Evolutionary conservation across 2,888 invertebrate species (phyloP).

Genomic region (Rhagophthalmus giganteus): DNA sequence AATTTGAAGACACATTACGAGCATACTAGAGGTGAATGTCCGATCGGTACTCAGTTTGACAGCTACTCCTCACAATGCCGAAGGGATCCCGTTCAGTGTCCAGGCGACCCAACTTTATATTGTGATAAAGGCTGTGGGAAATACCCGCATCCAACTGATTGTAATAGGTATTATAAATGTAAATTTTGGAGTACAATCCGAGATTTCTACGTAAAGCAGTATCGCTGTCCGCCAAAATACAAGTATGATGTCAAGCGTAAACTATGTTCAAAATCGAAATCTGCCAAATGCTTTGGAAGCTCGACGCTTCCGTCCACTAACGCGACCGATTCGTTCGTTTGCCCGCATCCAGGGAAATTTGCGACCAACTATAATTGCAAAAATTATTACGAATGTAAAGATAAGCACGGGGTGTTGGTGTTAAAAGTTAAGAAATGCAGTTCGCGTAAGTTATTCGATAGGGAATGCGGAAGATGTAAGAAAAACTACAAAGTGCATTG

Average conservation of each 20-base stretch:
- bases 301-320: constrained; percentile 5
- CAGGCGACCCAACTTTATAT: constrained; percentile 37
- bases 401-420: constrained; percentile 46
- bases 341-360: constrained; percentile 53
- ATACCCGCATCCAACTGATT: constrained; percentile 57
- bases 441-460: constrained; percentile 55
- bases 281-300: constrained; percentile 8
- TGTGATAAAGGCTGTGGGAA: constrained; percentile 52
- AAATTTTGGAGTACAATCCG: constrained; percentile 57
- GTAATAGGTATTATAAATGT: constrained; percentile 60
- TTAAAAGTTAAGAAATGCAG: constrained; percentile 55
- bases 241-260: constrained; percentile 51
- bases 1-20: constrained; percentile 10
- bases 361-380: constrained; percentile 53
- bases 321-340: constrained; percentile 41
- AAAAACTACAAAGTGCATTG: constrained; percentile 44
- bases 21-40: constrained; percentile 32
- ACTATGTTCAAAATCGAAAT: constrained; percentile 38
- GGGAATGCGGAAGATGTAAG: constrained; percentile 41
- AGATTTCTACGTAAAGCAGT: constrained; percentile 59
- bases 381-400: constrained; percentile 57
- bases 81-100: constrained; percentile 44
- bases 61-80: constrained; percentile 39
- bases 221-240: constrained; percentile 54
- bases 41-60: constrained; percentile 40